Percentiles rank a stretch among this genome's conserved stretches.
Conservation (phyloP, 2,113 vertebrate species). For the Ceyx margarethae region DNA sequence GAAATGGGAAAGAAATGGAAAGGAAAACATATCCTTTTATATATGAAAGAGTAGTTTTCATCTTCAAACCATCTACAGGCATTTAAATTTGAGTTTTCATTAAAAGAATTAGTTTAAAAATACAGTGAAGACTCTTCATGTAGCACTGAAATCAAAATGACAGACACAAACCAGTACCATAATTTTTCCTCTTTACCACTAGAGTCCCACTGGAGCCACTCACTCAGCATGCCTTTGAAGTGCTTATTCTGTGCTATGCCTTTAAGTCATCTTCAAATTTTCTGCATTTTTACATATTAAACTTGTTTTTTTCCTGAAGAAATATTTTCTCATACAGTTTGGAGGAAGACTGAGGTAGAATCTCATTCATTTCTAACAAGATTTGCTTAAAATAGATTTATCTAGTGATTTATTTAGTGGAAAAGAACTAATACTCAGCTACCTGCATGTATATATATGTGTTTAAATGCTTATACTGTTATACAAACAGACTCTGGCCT, state of each 20-base stretch:
- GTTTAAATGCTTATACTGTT: not conserved
- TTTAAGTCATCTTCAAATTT: not conserved
- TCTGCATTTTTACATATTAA: not conserved
- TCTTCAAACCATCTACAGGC: not conserved
- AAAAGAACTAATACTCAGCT: not conserved
- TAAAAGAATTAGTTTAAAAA: not conserved
- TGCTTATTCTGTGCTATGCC: not conserved
- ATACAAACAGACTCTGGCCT: not conserved
- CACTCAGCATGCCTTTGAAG: not conserved
- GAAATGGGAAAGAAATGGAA: not conserved
- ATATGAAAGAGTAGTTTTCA: not conserved
- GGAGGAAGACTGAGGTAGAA: not conserved
- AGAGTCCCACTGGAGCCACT: not conserved
- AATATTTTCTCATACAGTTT: not conserved
- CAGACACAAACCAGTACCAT: not conserved
- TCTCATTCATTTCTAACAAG: not conserved
- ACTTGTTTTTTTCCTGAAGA: not conserved
- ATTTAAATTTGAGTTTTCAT: not conserved
- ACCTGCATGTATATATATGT: not conserved
- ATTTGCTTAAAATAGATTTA: not conserved
- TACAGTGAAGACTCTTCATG: not conserved
- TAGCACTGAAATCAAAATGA: conserved; percentile 10
- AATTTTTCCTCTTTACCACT: not conserved
- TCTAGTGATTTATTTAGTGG: not conserved
- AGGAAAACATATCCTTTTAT: not conserved